phyloP scores from a whole-genome alignment of 2,113 vertebrate genomes.

The Coreoperca whiteheadi region DNA sequence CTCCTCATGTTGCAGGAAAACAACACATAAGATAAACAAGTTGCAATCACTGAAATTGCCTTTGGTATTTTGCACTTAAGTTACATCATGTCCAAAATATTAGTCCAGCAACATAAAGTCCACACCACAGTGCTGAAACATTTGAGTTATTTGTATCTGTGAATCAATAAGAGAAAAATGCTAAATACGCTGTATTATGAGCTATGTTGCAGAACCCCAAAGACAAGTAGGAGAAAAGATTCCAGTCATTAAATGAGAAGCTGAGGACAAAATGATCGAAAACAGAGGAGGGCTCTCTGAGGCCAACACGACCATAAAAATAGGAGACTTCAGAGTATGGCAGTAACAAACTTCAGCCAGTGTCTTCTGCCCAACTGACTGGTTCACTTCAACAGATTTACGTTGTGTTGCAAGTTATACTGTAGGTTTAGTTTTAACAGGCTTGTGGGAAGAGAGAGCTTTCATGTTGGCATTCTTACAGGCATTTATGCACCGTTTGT shows the following conservation, averaged over 20 bases:
- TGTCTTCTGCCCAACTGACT: neutral
- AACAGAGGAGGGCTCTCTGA: neutral
- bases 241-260: neutral
- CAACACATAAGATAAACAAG: conserved; percentile 5
- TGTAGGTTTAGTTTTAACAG: neutral
- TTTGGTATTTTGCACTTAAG: conserved; percentile 40
- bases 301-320: neutral
- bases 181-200: neutral
- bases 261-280: neutral
- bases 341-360: neutral
- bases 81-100: conserved; percentile 47
- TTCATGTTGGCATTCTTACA: neutral
- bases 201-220: neutral
- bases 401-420: neutral
- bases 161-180: neutral
- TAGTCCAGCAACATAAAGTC: neutral
- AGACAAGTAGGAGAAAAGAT: neutral
- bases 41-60: conserved; percentile 8
- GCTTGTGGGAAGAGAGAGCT: conserved; percentile 9
- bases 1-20: neutral
- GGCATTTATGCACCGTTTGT: conserved; percentile 29
- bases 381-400: neutral
- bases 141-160: neutral
- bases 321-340: neutral
- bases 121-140: neutral